Evolutionary conservation across 2,797 vertebrate species (phyloP), one percentile per base, ranked within the genome.

Genomic region (Acomys russatus): DNA sequence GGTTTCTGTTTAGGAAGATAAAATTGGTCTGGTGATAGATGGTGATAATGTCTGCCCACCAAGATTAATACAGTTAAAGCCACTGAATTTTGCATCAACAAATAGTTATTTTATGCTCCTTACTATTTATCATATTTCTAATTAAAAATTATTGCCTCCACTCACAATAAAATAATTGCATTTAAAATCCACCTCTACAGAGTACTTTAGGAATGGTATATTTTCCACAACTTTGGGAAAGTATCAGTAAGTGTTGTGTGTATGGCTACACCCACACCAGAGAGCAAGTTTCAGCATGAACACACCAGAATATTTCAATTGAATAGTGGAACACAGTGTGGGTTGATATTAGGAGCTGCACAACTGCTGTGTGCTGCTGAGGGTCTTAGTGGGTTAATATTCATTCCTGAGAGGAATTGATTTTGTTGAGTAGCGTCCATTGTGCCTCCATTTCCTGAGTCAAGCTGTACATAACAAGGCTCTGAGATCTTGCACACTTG

Each of bases 391-490:
- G 22, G 12, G 38, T 17, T 25, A 59, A 38, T 5, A 56, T 17
- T 35, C 18, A 15, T 35, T 9, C 22, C 76, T 73, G 71, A 56
- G 51, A 83, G 12, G 44, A 92, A 51, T 10, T 25, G 18, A 51
- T 76, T 83, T 83, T 78, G 28, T 49, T 38, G 17, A 94, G 73
- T 23, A 82, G 64, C 64, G 93, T 92, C 87, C 56, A 79, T 59
- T 79, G 77, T 93, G 79, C 28, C 88, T 88, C 63, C 63, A n/a
- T 70, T 92, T 96, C 96, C 79, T 83, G 79, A 94, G 83, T 87
- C 83, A 92, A 82, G 91, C 9, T 92, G 73, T 66, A 15, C 7
- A n/a, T 74, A 71, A 70, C 63, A n/a, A 80, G 88, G 85, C 71
- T 90, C 64, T 84, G 59, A 94, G 76, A 20, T 88, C 82, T 38